These are phyloP conservation scores for Blera fallax DNA, from an alignment of 2,888 invertebrate species.

Conservation along the genomic window DNA sequence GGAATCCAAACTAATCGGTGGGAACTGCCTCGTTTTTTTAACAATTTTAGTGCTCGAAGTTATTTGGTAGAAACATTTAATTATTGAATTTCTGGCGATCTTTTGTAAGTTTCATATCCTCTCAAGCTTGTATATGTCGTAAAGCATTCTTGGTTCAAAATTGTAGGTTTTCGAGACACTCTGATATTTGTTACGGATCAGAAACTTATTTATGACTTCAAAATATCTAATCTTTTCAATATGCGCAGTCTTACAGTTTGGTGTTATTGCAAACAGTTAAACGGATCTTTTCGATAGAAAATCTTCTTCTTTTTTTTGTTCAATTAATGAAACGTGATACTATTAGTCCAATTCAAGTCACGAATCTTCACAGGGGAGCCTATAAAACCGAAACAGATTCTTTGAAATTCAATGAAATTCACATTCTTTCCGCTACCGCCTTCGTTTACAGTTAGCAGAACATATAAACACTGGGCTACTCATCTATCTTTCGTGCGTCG, in stretches of 20 bases:
- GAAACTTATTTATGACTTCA: too few species aligned
- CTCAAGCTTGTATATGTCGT: too few species aligned
- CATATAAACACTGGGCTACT: background rate
- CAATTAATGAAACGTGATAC: background rate
- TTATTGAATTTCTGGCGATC: too few species aligned
- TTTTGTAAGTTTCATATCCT: too few species aligned
- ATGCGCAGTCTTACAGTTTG: background rate
- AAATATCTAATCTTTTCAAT: too few species aligned
- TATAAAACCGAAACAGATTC: background rate
- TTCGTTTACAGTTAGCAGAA: slow-evolving; percentile 10
- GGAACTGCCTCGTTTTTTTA: too few species aligned
- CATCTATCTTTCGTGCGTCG: background rate
- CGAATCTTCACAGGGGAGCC: background rate
- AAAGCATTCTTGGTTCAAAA: too few species aligned
- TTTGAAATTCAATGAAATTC: background rate
- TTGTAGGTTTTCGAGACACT: too few species aligned
- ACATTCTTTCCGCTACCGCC: background rate
- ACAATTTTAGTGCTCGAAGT: too few species aligned
- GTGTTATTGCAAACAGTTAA: background rate
- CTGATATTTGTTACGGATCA: too few species aligned
- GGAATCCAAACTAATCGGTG: too few species aligned
- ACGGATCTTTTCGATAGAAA: background rate
- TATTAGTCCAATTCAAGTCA: background rate
- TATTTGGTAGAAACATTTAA: too few species aligned
- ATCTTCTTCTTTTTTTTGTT: background rate